Evolutionary conservation across 2,888 invertebrate species (phyloP), one percentile per base, ranked within the genome.

Genomic region (Mechanitis messenoides): DNA sequence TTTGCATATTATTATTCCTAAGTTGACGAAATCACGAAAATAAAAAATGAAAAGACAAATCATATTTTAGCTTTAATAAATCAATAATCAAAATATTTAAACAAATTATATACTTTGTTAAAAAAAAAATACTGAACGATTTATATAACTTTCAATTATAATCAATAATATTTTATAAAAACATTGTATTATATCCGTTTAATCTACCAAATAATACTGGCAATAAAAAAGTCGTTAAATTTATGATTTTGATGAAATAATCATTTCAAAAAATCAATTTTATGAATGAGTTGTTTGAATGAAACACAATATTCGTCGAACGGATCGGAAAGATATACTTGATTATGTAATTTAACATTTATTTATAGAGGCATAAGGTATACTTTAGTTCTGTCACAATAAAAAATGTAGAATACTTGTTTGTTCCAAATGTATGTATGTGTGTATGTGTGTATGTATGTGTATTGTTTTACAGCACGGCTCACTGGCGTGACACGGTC

Each of bases 231-330:
- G 82, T 81, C 84, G 74, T 59, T 61, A 64, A 75, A 72, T 79
- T 81, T 85, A 83, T 74, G 77, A 20, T 79, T 84, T 84, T 79
- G 81, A 76, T 75, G 76, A 76, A 72, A 20, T 20, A 20, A 81
- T 81, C 85, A 50, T 50, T 50, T 50, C 50, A 50, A 50, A 50
- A 20, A 50, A 50, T 50, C 50, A 87, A 87, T 89, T 88, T 87
- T 87, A 87, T 88, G 88, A 88, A 89, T 88, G 87, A 87, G 78
- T 84, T 85, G 83, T 83, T 88, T 85, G 84, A 87, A 89, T 86
- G 85, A 83, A 85, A 84, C 77, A 81, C 79, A 81, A 83, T 85
- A 85, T 72, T 73, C 70, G 74, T 74, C 73, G 75, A 77, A 71
- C 79, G 78, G 76, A 73, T 78, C 78, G 75, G 74, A 81, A 80